Evolutionary conservation across 2,888 invertebrate species (phyloP).

Genomic region (Drosophila nr. fundita): DNA sequence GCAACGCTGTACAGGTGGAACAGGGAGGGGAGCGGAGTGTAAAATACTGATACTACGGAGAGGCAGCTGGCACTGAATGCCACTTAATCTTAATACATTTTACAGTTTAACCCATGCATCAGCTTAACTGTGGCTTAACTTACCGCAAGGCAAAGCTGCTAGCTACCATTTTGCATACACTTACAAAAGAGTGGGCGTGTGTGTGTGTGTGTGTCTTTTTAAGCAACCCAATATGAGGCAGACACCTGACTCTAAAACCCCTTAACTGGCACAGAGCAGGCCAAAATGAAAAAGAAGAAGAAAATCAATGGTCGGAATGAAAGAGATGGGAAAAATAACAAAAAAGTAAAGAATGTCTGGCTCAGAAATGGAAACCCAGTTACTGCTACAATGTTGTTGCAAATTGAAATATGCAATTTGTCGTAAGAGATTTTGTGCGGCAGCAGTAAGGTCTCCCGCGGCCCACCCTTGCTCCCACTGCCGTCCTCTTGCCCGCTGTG

Average conservation of each 20-base stretch:
- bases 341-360: constrained; percentile 39
- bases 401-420: constrained; percentile 81
- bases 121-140: constrained; percentile 73
- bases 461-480: constrained; percentile 12
- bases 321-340: neutral
- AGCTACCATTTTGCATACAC: constrained; percentile 53
- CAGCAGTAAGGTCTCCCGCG: constrained; percentile 36
- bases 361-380: constrained; percentile 52
- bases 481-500: constrained; percentile 10
- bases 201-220: constrained; percentile 45
- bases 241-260: constrained; percentile 68
- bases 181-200: constrained; percentile 6
- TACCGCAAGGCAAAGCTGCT: constrained; percentile 54
- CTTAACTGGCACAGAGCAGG: constrained; percentile 47
- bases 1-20: neutral
- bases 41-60: constrained; percentile 33
- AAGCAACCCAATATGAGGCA: constrained; percentile 75
- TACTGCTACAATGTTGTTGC: constrained; percentile 66
- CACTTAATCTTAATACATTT: constrained; percentile 78
- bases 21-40: neutral
- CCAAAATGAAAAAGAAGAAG: constrained; percentile 20
- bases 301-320: constrained; percentile 4
- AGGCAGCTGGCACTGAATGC: constrained; percentile 55
- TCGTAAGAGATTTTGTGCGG: constrained; percentile 78
- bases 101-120: constrained; percentile 78